Evolutionary conservation across 1,140 invertebrate genomes (phyloP), one percentile per base, ranked within the genome.

Genomic region (Bombus polaris): DNA sequence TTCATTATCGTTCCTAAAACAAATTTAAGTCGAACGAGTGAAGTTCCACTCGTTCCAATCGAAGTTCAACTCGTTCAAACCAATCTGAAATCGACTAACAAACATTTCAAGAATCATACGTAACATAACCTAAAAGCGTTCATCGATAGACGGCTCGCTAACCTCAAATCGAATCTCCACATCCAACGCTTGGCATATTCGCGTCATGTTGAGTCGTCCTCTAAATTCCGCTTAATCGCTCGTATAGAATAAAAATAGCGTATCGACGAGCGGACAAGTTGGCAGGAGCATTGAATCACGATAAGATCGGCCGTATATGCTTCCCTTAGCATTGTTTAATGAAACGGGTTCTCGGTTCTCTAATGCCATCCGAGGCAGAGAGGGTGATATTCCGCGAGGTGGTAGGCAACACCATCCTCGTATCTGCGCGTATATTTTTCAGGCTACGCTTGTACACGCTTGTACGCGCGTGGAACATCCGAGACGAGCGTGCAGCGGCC

Each of bases 381-480:
- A 73, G 77, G 79, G 83, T 72, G 83, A 79, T 77, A 77, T 62
- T 62, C 76, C 59, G 32, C 57, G 71, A 72, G 77, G 76, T 72
- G 82, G 82, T 74, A 84, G 37, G 66, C 39, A 80, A 73, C 81
- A 78, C 73, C 73, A 59, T 83, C 74, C 74, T n/a, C 70, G 66
- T 83, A 83, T 84, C 76, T 57, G 28, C 66, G n/a, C 76, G 76
- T 44, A 62, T 44, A 84, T 84, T 84, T 84, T 84, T 84, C 83
- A 84, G 25, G 5, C 76, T 9, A 5, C 32, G 68, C 32, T 47
- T 47, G 47, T 81, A 72, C 47, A 44, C 71, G 81, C 8, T 75
- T 28, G 47, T 87, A 76, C 75, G 28, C 25, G 5, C 77, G 73
- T 87, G 35, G 57, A 87, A 88, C 73, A 57, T 44, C 71, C 47